These are phyloP conservation scores for Lepidocyrtoides sp. DNA, from an alignment of 2,888 invertebrate genomes.

Conservation along the genomic window DNA sequence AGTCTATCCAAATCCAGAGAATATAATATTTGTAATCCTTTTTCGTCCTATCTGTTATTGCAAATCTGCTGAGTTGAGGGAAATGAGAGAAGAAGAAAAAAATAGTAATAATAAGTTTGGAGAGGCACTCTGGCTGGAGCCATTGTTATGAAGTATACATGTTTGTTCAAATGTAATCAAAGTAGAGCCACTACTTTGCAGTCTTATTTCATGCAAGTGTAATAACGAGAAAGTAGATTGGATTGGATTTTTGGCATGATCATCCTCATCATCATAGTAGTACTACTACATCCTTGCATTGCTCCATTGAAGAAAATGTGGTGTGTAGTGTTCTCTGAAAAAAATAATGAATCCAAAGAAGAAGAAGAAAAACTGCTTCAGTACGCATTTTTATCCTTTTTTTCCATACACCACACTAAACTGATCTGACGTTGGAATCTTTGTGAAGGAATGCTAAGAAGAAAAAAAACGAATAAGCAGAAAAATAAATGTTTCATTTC, in stretches of 20 bases:
- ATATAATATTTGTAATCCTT: neutral
- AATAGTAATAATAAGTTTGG: constrained; percentile 45
- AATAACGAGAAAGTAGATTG: constrained; percentile 31
- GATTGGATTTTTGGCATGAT: constrained; percentile 52
- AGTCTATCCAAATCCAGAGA: constrained; percentile 14
- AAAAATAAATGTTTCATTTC: constrained; percentile 67
- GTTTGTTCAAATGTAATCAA: constrained; percentile 48
- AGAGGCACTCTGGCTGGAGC: constrained; percentile 8
- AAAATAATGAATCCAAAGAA: constrained; percentile 56
- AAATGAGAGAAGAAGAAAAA: constrained; percentile 28
- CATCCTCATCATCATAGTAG: constrained; percentile 12
- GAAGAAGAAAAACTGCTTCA: constrained; percentile 39
- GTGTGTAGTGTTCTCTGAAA: constrained; percentile 4
- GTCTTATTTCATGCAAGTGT: constrained; percentile 11
- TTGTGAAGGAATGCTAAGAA: constrained; percentile 21
- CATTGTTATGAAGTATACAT: neutral
- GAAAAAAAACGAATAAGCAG: neutral
- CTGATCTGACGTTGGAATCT: constrained; percentile 66
- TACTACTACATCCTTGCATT: neutral
- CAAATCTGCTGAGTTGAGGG: constrained; percentile 69
- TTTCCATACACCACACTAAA: neutral
- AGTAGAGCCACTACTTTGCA: neutral
- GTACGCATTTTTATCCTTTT: constrained; percentile 26
- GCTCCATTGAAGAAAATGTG: neutral
- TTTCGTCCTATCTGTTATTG: constrained; percentile 45